Conservation (phyloP, 2,113 vertebrate species). For the Oxyura jamaicensis region DNA sequence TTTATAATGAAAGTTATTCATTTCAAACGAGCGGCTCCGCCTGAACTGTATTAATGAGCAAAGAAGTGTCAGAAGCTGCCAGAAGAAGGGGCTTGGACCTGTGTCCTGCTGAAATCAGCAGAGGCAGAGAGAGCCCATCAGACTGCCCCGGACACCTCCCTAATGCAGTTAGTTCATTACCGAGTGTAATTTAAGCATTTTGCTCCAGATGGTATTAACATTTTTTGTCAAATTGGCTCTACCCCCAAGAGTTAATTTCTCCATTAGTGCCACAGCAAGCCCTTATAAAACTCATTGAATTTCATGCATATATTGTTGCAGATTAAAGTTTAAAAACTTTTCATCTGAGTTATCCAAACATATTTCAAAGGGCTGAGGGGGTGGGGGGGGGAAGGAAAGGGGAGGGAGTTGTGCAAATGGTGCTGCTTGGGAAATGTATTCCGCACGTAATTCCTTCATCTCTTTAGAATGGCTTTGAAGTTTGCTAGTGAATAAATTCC, state of each 20-base stretch:
- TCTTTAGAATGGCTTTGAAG: neutral
- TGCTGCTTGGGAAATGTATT: neutral
- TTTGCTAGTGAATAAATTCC: neutral
- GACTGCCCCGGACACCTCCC: neutral
- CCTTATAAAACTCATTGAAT: neutral
- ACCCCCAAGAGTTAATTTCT: neutral
- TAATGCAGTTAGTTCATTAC: neutral
- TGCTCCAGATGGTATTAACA: neutral
- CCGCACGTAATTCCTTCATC: neutral
- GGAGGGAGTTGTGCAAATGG: neutral
- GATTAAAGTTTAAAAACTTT: neutral
- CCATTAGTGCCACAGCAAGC: neutral
- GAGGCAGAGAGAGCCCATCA: neutral
- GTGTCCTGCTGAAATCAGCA: neutral
- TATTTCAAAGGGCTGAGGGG: neutral
- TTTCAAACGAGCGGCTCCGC: neutral
- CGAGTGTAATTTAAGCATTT: neutral
- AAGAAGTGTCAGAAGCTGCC: neutral
- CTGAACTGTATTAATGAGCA: neutral
- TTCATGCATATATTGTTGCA: neutral
- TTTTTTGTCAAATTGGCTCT: neutral
- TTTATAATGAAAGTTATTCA: neutral
- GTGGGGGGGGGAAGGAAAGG: rapidly evolving
- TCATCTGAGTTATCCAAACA: neutral
- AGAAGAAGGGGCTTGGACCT: neutral